Evolutionary conservation across 2,113 vertebrate genomes (phyloP), one percentile per base, ranked within the genome.

Genomic region (Microcebus tavaratra): DNA sequence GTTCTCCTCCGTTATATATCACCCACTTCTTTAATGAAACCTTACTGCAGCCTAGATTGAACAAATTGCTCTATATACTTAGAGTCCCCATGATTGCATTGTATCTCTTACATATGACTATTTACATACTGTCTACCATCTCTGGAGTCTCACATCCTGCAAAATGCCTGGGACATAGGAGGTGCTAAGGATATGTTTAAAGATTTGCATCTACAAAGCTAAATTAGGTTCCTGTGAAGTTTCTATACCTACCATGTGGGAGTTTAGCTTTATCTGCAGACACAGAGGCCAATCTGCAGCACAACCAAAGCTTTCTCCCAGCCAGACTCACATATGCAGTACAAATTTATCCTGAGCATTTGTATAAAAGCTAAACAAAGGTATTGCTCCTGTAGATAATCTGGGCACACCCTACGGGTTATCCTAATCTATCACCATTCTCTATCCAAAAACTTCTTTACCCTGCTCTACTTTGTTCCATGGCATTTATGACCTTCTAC

Each of bases 261-360:
- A 90, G 5, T 72, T 94, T 34, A 89, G 50, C 70, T 96, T 91
- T 91, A 93, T 53, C 11, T 96, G 36, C 93, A 87, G 63, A 81
- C 25, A 79, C 20, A 61, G 55, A 94, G 59, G 59, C 29, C 95
- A 82, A 39, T 3, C 0, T 50, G 48, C 29, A 84, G 39, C 29
- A 96, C 45, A 87, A 73, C 63, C 84, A 84, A 73, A 90, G 80
- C 53, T 93, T 3, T 53, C 25, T 84, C 48, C 72, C 70, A 84
- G 80, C 25, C 29, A 78, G 72, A 67, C 34, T 34, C 31, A 86
- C 25, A 72, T 3, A 87, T 5, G 15, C 7, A 13, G 1, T 53
- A 21, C 68, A 85, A 98, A 92, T 55, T 25, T 90, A 88, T 48
- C 76, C 45, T 67, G 20, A 72, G 17, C 48, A 59, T 48, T 70